Conservation (phyloP, 2,888 invertebrate genomes). For the Dolichopus griseipennis region DNA sequence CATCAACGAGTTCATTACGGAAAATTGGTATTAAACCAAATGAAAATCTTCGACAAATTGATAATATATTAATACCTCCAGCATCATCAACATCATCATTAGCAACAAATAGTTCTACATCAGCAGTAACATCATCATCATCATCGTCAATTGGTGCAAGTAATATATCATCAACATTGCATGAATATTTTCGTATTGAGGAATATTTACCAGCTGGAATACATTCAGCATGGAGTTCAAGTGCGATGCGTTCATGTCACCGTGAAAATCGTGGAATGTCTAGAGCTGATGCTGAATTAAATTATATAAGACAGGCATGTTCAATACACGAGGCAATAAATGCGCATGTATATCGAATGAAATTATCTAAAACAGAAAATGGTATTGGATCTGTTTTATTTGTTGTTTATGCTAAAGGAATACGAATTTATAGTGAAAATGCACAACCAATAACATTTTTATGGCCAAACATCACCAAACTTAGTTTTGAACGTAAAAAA, state of each 20-base stretch:
- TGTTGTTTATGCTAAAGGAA: conserved; percentile 85
- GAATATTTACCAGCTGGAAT: conserved; percentile 72
- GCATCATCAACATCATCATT: conserved; percentile 31
- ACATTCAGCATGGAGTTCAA: conserved; percentile 47
- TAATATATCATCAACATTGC: conserved; percentile 12
- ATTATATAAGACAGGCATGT: conserved; percentile 85
- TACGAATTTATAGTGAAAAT: conserved; percentile 73
- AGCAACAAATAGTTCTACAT: conserved; percentile 25
- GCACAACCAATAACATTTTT: conserved; percentile 69
- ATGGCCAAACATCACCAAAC: conserved; percentile 92
- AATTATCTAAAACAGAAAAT: conserved; percentile 63
- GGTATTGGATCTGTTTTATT: conserved; percentile 76
- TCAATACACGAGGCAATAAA: conserved; percentile 76
- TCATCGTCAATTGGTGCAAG: conserved; percentile 17
- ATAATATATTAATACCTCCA: conserved; percentile 28
- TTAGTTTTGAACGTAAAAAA: conserved; percentile 94
- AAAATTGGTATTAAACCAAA: not conserved
- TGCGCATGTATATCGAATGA: conserved; percentile 78
- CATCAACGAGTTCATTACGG: conserved; percentile 22
- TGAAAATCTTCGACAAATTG: not conserved
- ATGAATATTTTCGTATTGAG: conserved; percentile 66
- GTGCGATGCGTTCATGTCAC: conserved; percentile 63
- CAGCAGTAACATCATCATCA: conserved; percentile 18
- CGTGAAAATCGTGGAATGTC: conserved; percentile 71
- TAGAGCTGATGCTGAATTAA: conserved; percentile 70